phyloP scores from a whole-genome alignment of 2,113 vertebrate genomes.

The Podilymbus podiceps region DNA sequence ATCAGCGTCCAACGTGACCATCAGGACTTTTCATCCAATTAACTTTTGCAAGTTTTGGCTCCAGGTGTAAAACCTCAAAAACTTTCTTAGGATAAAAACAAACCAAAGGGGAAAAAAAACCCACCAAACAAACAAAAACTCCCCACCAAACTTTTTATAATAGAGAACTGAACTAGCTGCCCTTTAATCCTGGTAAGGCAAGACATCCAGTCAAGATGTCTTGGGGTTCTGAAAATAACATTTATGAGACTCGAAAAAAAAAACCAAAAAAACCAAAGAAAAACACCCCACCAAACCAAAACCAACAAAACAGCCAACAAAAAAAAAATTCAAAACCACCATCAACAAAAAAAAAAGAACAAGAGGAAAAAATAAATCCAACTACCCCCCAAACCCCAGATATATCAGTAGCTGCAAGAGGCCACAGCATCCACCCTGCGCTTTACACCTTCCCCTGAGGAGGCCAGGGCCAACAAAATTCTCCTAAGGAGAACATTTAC shows the following conservation, averaged over 20 bases:
- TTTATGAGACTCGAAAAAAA: neutral
- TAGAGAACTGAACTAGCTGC: neutral
- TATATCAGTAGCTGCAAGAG: neutral
- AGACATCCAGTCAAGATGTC: neutral
- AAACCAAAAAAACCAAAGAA: too few species aligned
- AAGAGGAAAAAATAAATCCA: neutral
- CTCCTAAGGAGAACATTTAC: neutral
- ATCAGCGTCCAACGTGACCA: neutral
- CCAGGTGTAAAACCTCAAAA: neutral
- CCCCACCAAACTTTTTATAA: neutral
- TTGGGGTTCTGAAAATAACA: neutral
- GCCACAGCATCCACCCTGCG: neutral
- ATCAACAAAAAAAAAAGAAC: neutral
- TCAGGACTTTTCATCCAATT: rapidly evolving
- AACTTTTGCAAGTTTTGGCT: neutral
- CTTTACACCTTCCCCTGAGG: neutral
- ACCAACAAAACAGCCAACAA: too few species aligned
- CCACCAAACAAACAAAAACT: too few species aligned
- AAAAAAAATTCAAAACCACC: too few species aligned
- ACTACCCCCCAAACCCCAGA: too few species aligned
- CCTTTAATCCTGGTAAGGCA: neutral
- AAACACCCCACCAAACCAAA: too few species aligned
- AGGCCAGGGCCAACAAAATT: too few species aligned
- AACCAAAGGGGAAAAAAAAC: too few species aligned
- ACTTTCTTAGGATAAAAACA: neutral